Evolutionary conservation across 1,140 invertebrate species (phyloP).

Genomic region (Aleiodes sp.): DNA sequence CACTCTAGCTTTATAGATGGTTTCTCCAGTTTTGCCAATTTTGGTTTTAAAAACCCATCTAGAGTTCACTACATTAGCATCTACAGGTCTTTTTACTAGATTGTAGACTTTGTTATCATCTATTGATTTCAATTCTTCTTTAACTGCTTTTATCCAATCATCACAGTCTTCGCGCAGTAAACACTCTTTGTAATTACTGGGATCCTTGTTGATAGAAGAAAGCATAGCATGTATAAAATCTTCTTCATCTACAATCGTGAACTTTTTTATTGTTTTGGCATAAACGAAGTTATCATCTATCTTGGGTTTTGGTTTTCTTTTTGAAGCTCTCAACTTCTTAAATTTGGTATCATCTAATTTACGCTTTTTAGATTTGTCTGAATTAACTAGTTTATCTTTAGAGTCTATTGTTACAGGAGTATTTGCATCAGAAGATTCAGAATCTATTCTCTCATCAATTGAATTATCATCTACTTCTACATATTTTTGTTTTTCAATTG

Average conservation of each 20-base stretch:
- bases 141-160: conserved; percentile 15
- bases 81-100: conserved; percentile 19
- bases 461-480: conserved; percentile 19
- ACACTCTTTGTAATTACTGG: conserved; percentile 29
- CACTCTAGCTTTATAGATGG: conserved; percentile 20
- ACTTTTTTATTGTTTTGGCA: neutral
- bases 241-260: neutral
- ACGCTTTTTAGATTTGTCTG: neutral
- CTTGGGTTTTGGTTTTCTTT: conserved; percentile 8
- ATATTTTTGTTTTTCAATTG: neutral
- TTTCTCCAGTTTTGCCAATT: conserved; percentile 2
- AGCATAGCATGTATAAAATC: conserved; percentile 6
- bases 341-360: conserved; percentile 15
- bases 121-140: conserved; percentile 25
- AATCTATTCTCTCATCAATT: neutral
- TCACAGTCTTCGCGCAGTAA: conserved; percentile 1
- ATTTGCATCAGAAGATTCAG: conserved; percentile 8
- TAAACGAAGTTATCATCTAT: conserved; percentile 5
- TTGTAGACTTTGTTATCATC: conserved; percentile 25
- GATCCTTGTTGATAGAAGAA: conserved; percentile 27
- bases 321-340: neutral
- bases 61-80: conserved; percentile 24
- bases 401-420: neutral
- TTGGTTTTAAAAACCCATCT: conserved; percentile 31
- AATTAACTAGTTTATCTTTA: neutral